These are phyloP conservation scores for Drosophila kurseongensis DNA, from an alignment of 1,140 invertebrate genomes.

Conservation along the genomic window DNA sequence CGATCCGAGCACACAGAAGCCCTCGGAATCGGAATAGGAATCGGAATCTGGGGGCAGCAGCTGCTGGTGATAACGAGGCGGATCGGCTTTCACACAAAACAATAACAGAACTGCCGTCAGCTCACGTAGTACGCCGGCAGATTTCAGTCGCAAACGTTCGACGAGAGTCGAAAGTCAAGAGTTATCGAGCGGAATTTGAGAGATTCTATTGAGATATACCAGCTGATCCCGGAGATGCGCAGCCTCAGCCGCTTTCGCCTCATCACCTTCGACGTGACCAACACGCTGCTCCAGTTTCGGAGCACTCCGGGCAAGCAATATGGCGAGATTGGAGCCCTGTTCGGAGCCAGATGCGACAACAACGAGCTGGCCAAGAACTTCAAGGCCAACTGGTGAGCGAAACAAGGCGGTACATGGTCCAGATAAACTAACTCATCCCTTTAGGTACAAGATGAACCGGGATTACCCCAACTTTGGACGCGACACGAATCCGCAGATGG, in stretches of 20 bases:
- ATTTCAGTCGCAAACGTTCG: slow-evolving; percentile 30
- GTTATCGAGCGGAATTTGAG: not conserved
- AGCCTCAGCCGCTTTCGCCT: slow-evolving; percentile 86
- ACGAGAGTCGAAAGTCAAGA: slow-evolving; percentile 19
- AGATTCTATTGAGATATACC: not conserved
- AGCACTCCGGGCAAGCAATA: slow-evolving; percentile 91
- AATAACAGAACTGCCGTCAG: slow-evolving; percentile 42
- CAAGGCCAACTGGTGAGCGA: slow-evolving; percentile 86
- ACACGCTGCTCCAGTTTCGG: slow-evolving; percentile 91
- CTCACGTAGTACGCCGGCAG: slow-evolving; percentile 51
- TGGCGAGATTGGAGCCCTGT: slow-evolving; percentile 87
- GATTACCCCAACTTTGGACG: slow-evolving; percentile 93
- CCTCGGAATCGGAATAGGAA: slow-evolving; percentile 10
- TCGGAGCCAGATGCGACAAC: slow-evolving; percentile 88
- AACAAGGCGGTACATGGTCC: accelerated
- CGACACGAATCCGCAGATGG: slow-evolving; percentile 86
- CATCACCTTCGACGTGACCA: slow-evolving; percentile 95
- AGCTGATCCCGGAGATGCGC: slow-evolving; percentile 67
- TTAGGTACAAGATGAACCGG: slow-evolving; percentile 85
- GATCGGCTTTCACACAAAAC: slow-evolving; percentile 45
- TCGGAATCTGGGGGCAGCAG: slow-evolving; percentile 16
- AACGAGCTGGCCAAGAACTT: slow-evolving; percentile 88
- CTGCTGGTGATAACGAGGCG: slow-evolving; percentile 36
- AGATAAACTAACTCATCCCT: not conserved
- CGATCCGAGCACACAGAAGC: slow-evolving; percentile 17